Conservation (phyloP, 2,888 invertebrate genomes). For the Creontiades dilutus region DNA sequence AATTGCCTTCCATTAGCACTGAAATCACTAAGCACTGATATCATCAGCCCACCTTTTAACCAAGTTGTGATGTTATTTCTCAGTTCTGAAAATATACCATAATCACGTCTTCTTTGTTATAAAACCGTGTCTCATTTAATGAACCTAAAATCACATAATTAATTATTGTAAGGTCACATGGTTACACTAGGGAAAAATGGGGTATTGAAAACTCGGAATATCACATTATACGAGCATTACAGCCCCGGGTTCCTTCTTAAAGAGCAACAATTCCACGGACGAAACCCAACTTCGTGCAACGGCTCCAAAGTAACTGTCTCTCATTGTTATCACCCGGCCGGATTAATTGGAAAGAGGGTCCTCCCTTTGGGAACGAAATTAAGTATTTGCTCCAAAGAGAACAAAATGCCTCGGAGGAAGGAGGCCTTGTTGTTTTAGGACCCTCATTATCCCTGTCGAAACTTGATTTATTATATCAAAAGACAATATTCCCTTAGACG, state of each 20-base stretch:
- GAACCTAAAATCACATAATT: no score
- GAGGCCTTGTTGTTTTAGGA: conserved; percentile 46
- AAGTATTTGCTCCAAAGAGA: conserved; percentile 54
- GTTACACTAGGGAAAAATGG: no score
- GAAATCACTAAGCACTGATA: no score
- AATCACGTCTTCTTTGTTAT: no score
- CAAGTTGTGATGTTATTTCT: no score
- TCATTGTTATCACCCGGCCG: conserved; percentile 62
- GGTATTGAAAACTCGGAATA: no score
- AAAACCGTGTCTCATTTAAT: no score
- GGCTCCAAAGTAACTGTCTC: conserved; percentile 15
- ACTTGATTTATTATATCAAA: conserved; percentile 68
- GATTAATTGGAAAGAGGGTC: conserved; percentile 57
- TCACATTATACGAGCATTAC: no score
- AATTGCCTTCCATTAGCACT: no score
- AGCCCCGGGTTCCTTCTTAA: not conserved
- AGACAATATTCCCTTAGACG: conserved; percentile 64
- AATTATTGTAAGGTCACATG: no score
- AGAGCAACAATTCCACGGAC: not conserved
- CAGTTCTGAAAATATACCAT: no score
- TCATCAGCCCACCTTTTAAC: no score
- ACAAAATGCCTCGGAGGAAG: conserved; percentile 33
- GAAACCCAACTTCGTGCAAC: not conserved
- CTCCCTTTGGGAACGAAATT: conserved; percentile 47
- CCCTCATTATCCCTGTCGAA: conserved; percentile 64